Evolutionary conservation across 2,113 vertebrate species (phyloP), one percentile per base, ranked within the genome.

Genomic region (Phyllopteryx taeniolatus): DNA sequence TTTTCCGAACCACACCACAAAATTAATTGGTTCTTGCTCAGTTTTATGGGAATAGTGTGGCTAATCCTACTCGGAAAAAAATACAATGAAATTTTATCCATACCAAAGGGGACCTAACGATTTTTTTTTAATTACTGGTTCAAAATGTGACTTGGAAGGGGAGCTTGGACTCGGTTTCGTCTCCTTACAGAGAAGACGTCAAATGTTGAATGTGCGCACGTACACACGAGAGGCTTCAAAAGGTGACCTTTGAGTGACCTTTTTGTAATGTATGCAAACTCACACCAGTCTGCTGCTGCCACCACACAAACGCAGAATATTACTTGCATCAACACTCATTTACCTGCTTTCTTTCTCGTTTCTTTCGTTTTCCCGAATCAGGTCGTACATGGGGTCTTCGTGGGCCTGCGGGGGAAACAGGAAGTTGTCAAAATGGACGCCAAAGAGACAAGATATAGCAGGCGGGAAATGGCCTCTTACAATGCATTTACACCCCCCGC

Each of bases 351-450:
- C 94, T 80, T 98, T 98, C 83, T 97, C 95, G 61, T 95, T 94
- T 56, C 94, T 92, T 79, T 96, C 95, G 83, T 96, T 97, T 86
- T 98, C 96, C 66, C 94, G 91, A 76, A 98, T 96, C 72, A 97
- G 89, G 80, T 98, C 95, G 2, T 98, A 98, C 97, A 97, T 98
- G 33, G 96, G 96, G 81, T 98, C 97, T 92, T 98, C 97, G 15
- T 98, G 96, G 71, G 96, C 97, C 97, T 98, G 44, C 5, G 74
- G 66, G 79, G 68, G 8, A 77, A 20, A 53, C 7, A 56, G 33
- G 56, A 60, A 61, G 14, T 8, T 5, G 56, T 57, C 27, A 73
- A 67, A 22, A 54, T 3, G 13, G 31, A 39, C 27, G 13, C 1
- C 35, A 2, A 53, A 46, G 19, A 56, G 33, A 42, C 5, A 3